Evolutionary conservation across 2,888 invertebrate species (phyloP).

Genomic region (Caenorhabditis wallacei): DNA sequence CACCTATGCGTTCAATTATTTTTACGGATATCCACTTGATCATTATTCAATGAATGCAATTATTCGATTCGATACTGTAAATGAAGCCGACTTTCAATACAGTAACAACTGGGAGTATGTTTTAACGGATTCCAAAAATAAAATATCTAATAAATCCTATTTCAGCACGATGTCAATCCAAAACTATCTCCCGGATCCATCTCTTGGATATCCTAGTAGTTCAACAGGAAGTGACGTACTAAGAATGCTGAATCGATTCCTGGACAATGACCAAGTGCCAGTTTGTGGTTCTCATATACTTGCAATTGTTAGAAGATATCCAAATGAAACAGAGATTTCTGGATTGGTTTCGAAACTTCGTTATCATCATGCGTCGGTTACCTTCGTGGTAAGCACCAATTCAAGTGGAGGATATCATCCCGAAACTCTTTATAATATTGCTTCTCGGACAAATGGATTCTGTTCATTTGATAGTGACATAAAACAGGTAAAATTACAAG

Average conservation of each 20-base stretch:
- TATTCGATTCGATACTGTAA: not conserved
- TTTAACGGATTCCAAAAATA: not conserved
- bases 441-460: conserved; percentile 1
- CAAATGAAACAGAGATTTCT: not conserved
- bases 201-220: not conserved
- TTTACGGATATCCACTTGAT: not conserved
- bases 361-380: not conserved
- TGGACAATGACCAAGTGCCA: conserved; percentile 5
- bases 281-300: not conserved
- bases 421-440: conserved; percentile 1
- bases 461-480: not conserved
- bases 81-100: not conserved
- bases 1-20: not conserved
- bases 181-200: not conserved
- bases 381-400: not conserved
- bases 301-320: not conserved
- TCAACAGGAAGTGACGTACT: not conserved
- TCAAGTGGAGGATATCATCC: not conserved
- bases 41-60: not conserved
- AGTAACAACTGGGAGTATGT: not conserved
- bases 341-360: not conserved
- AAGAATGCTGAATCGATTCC: not conserved
- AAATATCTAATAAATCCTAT: no score
- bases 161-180: not conserved
- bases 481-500: no score